A percentile compares a stretch with the other conserved stretches of the same genome.
phyloP scores from a whole-genome alignment of 2,113 vertebrate genomes.

The Hemiprocne comata region DNA sequence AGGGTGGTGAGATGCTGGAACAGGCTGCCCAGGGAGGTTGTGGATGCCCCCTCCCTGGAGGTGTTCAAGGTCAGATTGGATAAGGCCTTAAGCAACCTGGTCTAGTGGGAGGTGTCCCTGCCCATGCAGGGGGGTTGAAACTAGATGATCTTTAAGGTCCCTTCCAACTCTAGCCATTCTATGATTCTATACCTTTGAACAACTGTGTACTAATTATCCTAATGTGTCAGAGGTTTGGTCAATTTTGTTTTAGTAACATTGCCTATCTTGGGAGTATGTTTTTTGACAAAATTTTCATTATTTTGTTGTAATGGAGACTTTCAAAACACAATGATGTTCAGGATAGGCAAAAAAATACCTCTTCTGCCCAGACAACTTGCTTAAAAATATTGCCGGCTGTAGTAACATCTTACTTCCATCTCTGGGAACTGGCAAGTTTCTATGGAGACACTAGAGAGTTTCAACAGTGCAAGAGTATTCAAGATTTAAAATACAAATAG shows the following conservation, averaged over 20 bases:
- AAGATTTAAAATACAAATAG: neutral
- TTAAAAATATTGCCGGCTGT: neutral
- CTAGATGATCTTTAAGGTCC: too few species aligned
- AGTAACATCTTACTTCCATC: neutral
- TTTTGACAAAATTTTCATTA: neutral
- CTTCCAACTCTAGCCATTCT: too few species aligned
- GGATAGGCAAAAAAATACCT: neutral
- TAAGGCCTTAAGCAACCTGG: too few species aligned
- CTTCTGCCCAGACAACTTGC: neutral
- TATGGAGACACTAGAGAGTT: neutral
- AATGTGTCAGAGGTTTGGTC: slow-evolving; percentile 21
- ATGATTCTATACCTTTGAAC: slow-evolving; percentile 66
- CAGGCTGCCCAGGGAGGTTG: too few species aligned
- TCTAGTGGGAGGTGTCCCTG: too few species aligned
- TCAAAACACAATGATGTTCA: neutral
- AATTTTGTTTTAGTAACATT: slow-evolving; percentile 27
- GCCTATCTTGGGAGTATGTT: neutral
- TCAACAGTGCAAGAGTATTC: neutral
- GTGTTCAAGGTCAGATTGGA: too few species aligned
- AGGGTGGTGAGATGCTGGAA: too few species aligned
- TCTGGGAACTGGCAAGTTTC: neutral
- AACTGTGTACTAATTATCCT: slow-evolving; percentile 44
- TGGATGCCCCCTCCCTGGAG: too few species aligned
- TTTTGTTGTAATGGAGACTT: neutral
- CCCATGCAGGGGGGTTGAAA: too few species aligned